Base-by-base conservation (phyloP, 2,888 invertebrate species). In the Agrilus cyanescens region DNA sequence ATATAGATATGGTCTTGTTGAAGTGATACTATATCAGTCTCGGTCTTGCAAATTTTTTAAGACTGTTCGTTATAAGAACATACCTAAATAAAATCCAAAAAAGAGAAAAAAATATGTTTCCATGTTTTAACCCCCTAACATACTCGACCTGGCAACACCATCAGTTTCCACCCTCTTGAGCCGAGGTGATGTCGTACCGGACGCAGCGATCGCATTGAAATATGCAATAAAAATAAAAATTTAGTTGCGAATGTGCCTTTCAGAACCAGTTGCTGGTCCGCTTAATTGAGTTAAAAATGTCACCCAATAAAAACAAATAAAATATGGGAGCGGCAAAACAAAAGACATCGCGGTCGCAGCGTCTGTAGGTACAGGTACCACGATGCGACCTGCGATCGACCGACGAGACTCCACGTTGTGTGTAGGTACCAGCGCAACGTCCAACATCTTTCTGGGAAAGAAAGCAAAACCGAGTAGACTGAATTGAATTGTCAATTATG, bases 261-360 rank as follows among this genome's bases (percentile, higher is more conserved):
- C 29, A 32, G 45, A 47, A 47, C 49, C 49, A 45, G 47, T 46
- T 37, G 40, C 31, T 30, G 45, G 40, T 53, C 51, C 48, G 56
- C 58, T 63, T 62, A 62, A 62, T 62, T 62, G 60, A 63, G 62
- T 63, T 62, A 57, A 58, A 61, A 63, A 62, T 61, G 62, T 63
- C 63, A 63, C 57, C 54, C 51, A 39, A 46, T 51, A 53, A 56
- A 56, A 58, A 58, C 50, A 54, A 57, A 57, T 54, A 53, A 57
- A 55, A 53, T 52, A 55, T 49, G 50, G 52, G 47, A 49, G 58
- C 60, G 61, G 60, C 51, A 47, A 54, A 57, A 60, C 58, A 58
- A 60, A 61, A 60, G 57, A 47, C 54, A 50, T 49, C 33, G 41
- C 46, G 35, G 12, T 12, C 10, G 32, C 16, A 33, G 32, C 16